Conservation (phyloP, 2,113 vertebrate genomes). For the Catharus fuscescens region DNA sequence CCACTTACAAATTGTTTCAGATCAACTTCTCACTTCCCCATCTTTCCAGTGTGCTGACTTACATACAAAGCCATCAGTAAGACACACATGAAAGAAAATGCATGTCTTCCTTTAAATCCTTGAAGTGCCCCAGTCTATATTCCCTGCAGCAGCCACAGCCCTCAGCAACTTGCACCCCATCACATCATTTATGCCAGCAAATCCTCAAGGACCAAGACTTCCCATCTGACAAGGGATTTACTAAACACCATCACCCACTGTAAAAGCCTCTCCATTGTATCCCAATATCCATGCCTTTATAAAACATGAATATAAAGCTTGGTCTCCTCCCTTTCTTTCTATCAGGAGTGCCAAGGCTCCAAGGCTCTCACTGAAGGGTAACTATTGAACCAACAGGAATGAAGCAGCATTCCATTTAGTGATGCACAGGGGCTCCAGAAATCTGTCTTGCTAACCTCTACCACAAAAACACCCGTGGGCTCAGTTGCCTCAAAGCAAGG, state of each 20-base stretch:
- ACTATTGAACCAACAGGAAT: rapidly evolving
- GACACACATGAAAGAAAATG: neutral
- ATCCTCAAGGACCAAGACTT: neutral
- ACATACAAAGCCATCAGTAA: neutral
- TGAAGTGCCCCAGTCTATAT: neutral
- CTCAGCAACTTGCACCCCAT: neutral
- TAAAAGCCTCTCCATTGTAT: neutral
- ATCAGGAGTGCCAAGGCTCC: neutral
- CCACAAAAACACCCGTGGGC: neutral
- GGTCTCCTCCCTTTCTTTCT: neutral
- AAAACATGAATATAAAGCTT: neutral
- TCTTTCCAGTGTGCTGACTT: neutral
- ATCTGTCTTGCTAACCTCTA: neutral
- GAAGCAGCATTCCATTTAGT: neutral
- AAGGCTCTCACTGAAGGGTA: neutral
- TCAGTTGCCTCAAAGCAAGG: neutral
- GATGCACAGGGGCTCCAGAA: neutral
- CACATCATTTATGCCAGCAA: neutral
- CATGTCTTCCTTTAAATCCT: neutral
- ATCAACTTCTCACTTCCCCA: neutral
- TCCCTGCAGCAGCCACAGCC: neutral
- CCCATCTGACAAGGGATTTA: neutral
- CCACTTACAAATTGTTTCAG: neutral
- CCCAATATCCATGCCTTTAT: neutral
- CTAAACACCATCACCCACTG: neutral